Evolutionary conservation across 2,113 vertebrate species (phyloP).

Genomic region (Phrynocephalus versicolor): DNA sequence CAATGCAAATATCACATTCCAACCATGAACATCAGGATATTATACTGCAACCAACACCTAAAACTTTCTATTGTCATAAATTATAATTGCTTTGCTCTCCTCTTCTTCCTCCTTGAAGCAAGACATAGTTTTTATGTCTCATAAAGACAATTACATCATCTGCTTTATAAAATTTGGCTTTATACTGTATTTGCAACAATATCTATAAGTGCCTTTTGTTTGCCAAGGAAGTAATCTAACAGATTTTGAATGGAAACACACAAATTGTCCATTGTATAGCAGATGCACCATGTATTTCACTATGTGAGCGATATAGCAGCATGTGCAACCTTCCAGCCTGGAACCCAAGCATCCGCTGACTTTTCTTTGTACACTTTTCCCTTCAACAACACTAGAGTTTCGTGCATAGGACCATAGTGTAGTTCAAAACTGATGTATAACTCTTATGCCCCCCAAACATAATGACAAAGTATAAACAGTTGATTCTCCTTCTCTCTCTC

Average conservation of each 20-base stretch:
- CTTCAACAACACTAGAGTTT: too few relatives aligned
- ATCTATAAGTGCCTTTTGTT: slow-evolving; percentile 31
- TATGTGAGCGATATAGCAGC: slow-evolving; percentile 21
- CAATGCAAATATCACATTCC: neutral
- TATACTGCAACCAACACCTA: neutral
- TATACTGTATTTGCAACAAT: slow-evolving; percentile 19
- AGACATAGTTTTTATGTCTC: neutral
- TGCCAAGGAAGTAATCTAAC: slow-evolving; percentile 51
- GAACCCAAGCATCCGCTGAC: neutral
- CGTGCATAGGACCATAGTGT: too few relatives aligned
- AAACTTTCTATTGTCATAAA: neutral
- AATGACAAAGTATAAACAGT: too few relatives aligned
- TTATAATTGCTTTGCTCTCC: neutral
- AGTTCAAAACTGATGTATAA: too few relatives aligned
- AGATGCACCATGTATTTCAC: slow-evolving; percentile 29
- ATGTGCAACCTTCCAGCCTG: too few relatives aligned
- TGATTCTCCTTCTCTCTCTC: too few relatives aligned
- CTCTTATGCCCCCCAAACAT: too few relatives aligned
- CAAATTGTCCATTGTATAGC: slow-evolving; percentile 55
- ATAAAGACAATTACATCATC: slow-evolving; percentile 5
- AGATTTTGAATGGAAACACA: slow-evolving; percentile 42
- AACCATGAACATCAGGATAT: neutral
- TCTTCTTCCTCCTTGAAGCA: neutral
- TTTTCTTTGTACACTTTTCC: neutral
- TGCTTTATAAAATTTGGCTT: slow-evolving; percentile 8